phyloP scores from a whole-genome alignment of 1,140 invertebrate genomes.

The Hestina assimilis region DNA sequence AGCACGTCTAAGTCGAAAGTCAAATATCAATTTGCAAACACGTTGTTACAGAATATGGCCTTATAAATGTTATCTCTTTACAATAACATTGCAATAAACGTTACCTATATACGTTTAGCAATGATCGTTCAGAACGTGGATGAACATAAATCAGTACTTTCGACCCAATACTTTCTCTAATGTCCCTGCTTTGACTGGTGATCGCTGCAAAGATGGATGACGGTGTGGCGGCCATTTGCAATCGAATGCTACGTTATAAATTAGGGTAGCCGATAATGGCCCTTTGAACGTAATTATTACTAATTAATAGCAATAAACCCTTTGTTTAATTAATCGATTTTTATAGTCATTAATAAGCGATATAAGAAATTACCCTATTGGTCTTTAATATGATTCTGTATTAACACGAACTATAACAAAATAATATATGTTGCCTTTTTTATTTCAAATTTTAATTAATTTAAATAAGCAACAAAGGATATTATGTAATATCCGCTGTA shows the following conservation, averaged over 20 bases:
- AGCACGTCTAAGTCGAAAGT: no score
- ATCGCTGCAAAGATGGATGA: conserved; percentile 41
- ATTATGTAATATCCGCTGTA: no score
- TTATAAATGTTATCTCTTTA: not conserved
- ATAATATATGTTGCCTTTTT: no score
- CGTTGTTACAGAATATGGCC: not conserved
- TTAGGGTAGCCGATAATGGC: conserved; percentile 4
- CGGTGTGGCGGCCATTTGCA: conserved; percentile 33
- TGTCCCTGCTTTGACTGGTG: conserved; percentile 36
- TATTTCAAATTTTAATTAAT: no score
- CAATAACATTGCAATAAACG: not conserved
- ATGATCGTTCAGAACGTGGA: conserved; percentile 8
- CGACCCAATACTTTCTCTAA: conserved; percentile 37
- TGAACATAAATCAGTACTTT: conserved; percentile 27
- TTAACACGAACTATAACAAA: no score
- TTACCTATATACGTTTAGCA: not conserved
- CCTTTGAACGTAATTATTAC: not conserved
- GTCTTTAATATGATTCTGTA: no score
- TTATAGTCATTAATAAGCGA: no score
- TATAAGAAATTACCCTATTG: no score
- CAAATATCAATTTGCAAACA: no score
- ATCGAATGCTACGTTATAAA: conserved; percentile 32
- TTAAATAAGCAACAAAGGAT: no score
- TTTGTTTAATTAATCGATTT: not conserved
- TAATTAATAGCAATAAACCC: conserved; percentile 2